Percentiles rank a stretch among this genome's conserved stretches.
Conservation (phyloP, 2,113 vertebrate species). For the Axis porcinus region DNA sequence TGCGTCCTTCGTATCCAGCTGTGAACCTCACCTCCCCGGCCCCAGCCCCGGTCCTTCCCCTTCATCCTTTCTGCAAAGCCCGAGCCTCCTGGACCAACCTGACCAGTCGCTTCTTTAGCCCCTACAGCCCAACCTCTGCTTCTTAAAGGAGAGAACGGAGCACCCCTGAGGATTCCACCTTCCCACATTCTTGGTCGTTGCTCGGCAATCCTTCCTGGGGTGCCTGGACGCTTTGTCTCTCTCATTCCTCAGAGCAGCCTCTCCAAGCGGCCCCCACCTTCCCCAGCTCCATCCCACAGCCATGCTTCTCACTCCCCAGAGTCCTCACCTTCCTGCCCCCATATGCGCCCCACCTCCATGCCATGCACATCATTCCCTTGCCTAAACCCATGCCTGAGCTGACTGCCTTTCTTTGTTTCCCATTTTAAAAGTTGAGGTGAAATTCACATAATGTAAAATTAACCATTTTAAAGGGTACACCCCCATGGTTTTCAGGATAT, state of each 20-base stretch:
- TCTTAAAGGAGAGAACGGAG: not conserved
- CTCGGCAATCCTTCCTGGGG: not conserved
- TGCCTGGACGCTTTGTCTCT: not conserved
- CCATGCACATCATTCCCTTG: too few relatives aligned
- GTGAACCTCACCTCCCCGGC: not conserved
- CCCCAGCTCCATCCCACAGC: not conserved
- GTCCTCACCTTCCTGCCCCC: not conserved
- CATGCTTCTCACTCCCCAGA: not conserved
- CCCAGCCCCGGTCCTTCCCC: rapidly evolving
- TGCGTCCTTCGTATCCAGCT: not conserved
- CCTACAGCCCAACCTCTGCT: not conserved
- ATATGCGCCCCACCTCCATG: not conserved
- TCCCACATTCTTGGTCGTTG: rapidly evolving
- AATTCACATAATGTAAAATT: not conserved
- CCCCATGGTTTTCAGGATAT: not conserved
- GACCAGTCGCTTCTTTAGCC: not conserved
- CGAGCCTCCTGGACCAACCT: not conserved
- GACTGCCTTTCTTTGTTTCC: not conserved
- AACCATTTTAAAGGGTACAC: not conserved
- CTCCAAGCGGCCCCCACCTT: not conserved
- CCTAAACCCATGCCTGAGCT: not conserved
- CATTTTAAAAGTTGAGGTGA: not conserved
- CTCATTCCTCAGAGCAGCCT: not conserved
- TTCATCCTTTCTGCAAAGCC: not conserved
- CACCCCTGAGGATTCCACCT: not conserved